These are phyloP conservation scores for Zaprionus vittiger DNA, from an alignment of 1,140 invertebrate genomes.

Conservation along the genomic window DNA sequence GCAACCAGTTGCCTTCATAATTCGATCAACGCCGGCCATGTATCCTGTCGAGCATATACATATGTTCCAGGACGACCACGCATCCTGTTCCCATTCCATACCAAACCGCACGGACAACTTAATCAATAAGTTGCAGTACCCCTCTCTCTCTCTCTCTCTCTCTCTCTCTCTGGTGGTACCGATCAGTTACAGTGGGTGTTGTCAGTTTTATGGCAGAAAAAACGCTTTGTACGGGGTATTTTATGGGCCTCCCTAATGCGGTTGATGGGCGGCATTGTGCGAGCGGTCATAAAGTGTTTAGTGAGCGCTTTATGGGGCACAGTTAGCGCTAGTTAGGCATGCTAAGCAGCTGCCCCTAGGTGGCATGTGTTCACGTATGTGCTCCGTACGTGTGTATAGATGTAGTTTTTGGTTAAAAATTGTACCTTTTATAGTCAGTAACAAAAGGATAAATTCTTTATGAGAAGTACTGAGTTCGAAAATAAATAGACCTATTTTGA, in stretches of 20 bases:
- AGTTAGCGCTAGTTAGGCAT: constrained; percentile 38
- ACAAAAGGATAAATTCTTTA: not conserved
- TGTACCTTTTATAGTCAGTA: not conserved
- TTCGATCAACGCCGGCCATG: constrained; percentile 59
- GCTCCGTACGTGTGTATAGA: not conserved
- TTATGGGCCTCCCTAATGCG: constrained; percentile 51
- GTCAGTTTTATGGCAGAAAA: constrained; percentile 45
- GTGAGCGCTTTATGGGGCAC: constrained; percentile 32
- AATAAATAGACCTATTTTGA: not conserved
- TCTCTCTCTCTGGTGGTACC: not conserved
- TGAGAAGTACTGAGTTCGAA: not conserved
- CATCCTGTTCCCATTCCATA: constrained; percentile 32
- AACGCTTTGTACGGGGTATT: constrained; percentile 23
- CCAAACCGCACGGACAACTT: constrained; percentile 58
- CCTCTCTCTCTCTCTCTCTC: not conserved
- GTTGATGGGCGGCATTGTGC: constrained; percentile 39
- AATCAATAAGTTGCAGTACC: constrained; percentile 48
- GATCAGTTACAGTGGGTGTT: constrained; percentile 56
- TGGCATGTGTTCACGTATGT: constrained; percentile 1
- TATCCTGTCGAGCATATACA: constrained; percentile 64
- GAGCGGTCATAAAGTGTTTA: constrained; percentile 41
- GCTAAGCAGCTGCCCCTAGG: constrained; percentile 41
- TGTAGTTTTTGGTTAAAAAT: not conserved
- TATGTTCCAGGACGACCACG: constrained; percentile 19
- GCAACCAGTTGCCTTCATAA: constrained; percentile 74